These are phyloP conservation scores for Oncopodura yosiiana DNA, from an alignment of 1,140 invertebrate genomes.

Conservation along the genomic window DNA sequence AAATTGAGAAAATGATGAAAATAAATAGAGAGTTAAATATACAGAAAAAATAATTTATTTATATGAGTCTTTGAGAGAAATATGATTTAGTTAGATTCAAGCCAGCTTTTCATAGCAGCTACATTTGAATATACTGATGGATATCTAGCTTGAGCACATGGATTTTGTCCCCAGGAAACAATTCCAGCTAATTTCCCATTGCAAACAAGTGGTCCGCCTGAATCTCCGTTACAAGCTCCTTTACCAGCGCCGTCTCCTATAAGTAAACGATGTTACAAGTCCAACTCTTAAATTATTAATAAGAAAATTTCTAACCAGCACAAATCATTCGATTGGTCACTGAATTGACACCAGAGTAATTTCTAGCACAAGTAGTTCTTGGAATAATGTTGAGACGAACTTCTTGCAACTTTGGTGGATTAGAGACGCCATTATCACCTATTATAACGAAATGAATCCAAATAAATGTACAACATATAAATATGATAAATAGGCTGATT, in stretches of 20 bases:
- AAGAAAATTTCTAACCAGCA: too few relatives aligned
- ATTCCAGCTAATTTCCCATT: constrained; percentile 9
- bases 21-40: too few relatives aligned
- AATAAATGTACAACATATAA: neutral
- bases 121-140: constrained; percentile 21
- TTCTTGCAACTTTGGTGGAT: constrained; percentile 11
- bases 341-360: constrained; percentile 17
- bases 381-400: constrained; percentile 9
- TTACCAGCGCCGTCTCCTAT: constrained; percentile 3
- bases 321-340: constrained; percentile 16
- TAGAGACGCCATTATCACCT: constrained; percentile 7
- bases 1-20: too few relatives aligned
- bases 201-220: constrained; percentile 27
- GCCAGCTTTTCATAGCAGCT: too few relatives aligned
- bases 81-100: too few relatives aligned
- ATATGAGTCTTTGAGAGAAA: too few relatives aligned
- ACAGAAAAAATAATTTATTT: too few relatives aligned
- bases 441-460: neutral
- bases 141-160: constrained; percentile 18
- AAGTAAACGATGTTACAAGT: neutral
- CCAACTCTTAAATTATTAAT: too few relatives aligned
- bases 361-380: neutral
- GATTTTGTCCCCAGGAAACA: constrained; percentile 18
- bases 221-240: constrained; percentile 26
- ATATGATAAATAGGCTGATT: neutral